Evolutionary conservation across 1,140 invertebrate species (phyloP).

Genomic region (Pseudomyrmex cubaensis): DNA sequence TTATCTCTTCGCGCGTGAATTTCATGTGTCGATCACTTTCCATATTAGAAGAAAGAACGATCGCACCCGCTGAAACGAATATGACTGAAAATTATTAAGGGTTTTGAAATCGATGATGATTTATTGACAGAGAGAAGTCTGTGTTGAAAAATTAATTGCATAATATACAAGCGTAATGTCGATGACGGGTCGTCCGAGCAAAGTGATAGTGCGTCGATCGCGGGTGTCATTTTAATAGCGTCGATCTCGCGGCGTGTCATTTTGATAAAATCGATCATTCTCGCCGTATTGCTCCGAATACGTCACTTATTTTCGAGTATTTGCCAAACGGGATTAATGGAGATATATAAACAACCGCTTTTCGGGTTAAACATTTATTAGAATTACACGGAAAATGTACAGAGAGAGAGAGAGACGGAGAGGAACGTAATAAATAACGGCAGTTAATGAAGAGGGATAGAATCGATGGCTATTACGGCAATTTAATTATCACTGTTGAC

Average conservation of each 20-base stretch:
- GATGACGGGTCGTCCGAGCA: slow-evolving; percentile 6
- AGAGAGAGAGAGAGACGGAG: not conserved
- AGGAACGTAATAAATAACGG: slow-evolving; percentile 31
- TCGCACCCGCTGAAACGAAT: not conserved
- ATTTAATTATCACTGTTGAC: slow-evolving; percentile 26
- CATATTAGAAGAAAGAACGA: not conserved
- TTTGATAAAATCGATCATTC: slow-evolving; percentile 38
- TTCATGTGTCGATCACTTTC: not conserved
- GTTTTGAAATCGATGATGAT: slow-evolving; percentile 8
- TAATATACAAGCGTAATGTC: not conserved
- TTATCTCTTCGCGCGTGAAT: too few species aligned
- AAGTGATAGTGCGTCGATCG: slow-evolving; percentile 15
- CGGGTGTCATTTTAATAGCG: slow-evolving; percentile 28
- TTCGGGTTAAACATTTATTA: slow-evolving; percentile 49
- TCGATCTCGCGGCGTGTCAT: slow-evolving; percentile 20
- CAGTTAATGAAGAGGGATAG: slow-evolving; percentile 42
- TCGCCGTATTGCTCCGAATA: not conserved
- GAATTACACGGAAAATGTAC: not conserved
- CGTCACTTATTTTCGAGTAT: slow-evolving; percentile 34
- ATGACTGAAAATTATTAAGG: slow-evolving; percentile 2
- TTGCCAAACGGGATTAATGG: slow-evolving; percentile 50
- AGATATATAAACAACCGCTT: slow-evolving; percentile 44
- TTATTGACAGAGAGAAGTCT: slow-evolving; percentile 6
- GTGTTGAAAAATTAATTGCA: slow-evolving; percentile 35
- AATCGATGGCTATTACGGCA: slow-evolving; percentile 32